Percentiles rank a stretch among this genome's conserved stretches.
phyloP scores from a whole-genome alignment of 2,113 vertebrate species.

The Natator depressus region DNA sequence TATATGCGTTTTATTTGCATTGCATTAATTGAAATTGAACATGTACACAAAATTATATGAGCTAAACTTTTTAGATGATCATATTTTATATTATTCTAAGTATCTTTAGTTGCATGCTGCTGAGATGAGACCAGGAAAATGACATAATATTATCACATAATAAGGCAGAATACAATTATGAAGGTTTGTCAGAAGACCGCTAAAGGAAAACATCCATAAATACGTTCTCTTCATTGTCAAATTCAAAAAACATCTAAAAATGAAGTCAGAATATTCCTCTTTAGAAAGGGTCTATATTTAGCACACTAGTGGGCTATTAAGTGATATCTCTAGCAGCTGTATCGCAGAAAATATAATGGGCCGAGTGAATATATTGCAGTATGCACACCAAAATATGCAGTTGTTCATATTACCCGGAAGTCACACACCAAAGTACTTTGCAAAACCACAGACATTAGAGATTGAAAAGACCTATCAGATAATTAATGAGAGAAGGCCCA shows the following conservation, averaged over 20 bases:
- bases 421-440: neutral
- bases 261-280: neutral
- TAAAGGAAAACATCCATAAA: neutral
- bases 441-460: neutral
- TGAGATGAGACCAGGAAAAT: neutral
- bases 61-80: neutral
- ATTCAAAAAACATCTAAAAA: neutral
- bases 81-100: neutral
- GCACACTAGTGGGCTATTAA: neutral
- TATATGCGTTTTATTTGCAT: neutral
- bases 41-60: neutral
- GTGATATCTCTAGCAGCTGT: neutral
- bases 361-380: neutral
- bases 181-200: neutral
- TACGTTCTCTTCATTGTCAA: neutral
- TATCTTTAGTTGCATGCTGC: neutral
- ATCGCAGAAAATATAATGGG: neutral
- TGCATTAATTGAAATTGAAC: neutral
- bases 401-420: neutral
- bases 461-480: neutral
- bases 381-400: neutral
- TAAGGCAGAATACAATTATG: neutral
- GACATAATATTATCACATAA: neutral
- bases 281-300: neutral
- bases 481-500: neutral